Evolutionary conservation across 2,113 vertebrate genomes (phyloP).

Genomic region (Myotis lucifugus): DNA sequence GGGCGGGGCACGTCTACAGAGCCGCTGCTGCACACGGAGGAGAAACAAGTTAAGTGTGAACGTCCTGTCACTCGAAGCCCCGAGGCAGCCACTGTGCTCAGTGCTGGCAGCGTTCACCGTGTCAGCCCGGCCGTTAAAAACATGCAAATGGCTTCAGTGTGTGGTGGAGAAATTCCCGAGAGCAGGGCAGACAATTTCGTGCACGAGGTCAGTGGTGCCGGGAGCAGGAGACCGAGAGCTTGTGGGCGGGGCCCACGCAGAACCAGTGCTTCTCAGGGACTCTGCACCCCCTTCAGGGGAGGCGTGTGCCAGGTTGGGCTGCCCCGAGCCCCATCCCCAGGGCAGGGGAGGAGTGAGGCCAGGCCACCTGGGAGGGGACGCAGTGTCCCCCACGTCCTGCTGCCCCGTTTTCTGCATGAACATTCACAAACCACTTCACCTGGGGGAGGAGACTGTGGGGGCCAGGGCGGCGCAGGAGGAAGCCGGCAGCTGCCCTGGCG

Average conservation of each 20-base stretch:
- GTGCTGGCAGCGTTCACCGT: accelerated
- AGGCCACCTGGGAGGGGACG: accelerated
- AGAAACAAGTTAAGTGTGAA: slow-evolving; percentile 61
- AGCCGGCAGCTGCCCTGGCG: too few species aligned
- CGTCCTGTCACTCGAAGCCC: accelerated
- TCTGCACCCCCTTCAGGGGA: background rate
- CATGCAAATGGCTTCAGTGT: accelerated
- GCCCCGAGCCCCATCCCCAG: background rate
- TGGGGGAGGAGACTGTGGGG: background rate
- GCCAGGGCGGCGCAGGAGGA: background rate
- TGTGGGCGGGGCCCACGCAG: background rate
- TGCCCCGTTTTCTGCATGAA: background rate
- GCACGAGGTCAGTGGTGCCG: accelerated
- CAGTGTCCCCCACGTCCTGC: background rate
- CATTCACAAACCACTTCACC: accelerated
- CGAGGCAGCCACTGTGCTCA: background rate
- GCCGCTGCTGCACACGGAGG: background rate
- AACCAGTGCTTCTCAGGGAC: background rate
- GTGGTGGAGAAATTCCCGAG: background rate
- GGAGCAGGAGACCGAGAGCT: accelerated
- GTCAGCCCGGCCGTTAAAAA: too few species aligned
- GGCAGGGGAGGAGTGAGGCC: background rate
- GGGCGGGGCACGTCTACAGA: background rate
- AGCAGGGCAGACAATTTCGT: background rate
- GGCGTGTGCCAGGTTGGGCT: accelerated